Evolutionary conservation across 2,113 vertebrate species (phyloP).

Genomic region (Agapornis roseicollis): DNA sequence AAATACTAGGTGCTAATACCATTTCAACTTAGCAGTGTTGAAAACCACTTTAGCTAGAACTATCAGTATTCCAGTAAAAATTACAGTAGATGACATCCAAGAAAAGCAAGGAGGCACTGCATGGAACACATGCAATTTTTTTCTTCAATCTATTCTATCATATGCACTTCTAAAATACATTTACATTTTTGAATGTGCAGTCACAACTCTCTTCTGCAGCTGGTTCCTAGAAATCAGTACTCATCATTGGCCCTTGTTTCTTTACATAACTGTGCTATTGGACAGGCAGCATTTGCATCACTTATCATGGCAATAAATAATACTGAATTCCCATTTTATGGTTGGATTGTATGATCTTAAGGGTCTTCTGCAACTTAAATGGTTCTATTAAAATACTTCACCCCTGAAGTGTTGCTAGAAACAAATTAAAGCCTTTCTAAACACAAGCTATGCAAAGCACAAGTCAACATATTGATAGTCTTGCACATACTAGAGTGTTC

Average conservation of each 20-base stretch:
- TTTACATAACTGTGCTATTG: background rate
- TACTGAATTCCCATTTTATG: background rate
- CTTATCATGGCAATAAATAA: background rate
- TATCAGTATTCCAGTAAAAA: conserved; percentile 14
- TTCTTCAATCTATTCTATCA: background rate
- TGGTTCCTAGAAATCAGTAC: conserved; percentile 15
- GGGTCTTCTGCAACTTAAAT: background rate
- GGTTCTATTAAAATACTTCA: background rate
- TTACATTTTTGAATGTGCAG: background rate
- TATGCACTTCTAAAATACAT: background rate
- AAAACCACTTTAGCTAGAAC: background rate
- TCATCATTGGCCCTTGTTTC: background rate
- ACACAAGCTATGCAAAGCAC: background rate
- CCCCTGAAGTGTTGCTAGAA: background rate
- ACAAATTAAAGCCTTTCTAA: background rate
- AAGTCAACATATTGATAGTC: background rate
- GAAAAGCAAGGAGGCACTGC: background rate
- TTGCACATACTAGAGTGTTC: background rate
- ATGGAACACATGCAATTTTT: background rate
- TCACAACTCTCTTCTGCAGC: background rate
- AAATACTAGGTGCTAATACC: background rate
- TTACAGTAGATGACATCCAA: background rate
- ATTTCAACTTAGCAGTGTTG: background rate
- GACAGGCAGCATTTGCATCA: background rate
- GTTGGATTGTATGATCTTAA: background rate